Evolutionary conservation across 2,797 vertebrate genomes (phyloP).

Genomic region (Epinephelus awoara): DNA sequence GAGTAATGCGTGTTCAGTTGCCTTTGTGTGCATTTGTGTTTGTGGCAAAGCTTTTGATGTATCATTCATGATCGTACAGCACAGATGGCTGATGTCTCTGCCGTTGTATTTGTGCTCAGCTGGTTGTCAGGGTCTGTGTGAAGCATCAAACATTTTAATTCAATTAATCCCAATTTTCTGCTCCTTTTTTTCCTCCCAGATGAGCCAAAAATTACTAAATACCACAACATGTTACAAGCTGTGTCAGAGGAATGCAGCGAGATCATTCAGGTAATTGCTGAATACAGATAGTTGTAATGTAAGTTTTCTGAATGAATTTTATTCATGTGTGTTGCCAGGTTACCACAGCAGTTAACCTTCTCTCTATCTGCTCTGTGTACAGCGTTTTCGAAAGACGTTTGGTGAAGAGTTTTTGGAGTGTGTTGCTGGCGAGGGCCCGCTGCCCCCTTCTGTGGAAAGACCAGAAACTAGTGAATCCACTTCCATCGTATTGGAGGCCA

Average conservation of each 20-base stretch:
- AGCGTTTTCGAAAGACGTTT: slow-evolving; percentile 83
- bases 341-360: background rate
- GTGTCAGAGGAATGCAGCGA: slow-evolving; percentile 88
- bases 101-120: background rate
- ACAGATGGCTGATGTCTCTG: background rate
- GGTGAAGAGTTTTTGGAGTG: slow-evolving; percentile 76
- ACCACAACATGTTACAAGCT: slow-evolving; percentile 83
- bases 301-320: background rate
- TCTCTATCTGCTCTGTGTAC: slow-evolving; percentile 22
- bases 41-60: slow-evolving; percentile 33
- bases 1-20: slow-evolving; percentile 49
- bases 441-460: slow-evolving; percentile 58
- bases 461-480: slow-evolving; percentile 76
- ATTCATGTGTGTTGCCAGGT: background rate
- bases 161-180: background rate
- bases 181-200: slow-evolving; percentile 42
- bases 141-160: background rate
- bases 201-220: slow-evolving; percentile 78
- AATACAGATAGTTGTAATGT: background rate
- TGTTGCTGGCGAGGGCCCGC: slow-evolving; percentile 47
- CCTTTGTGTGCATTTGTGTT: slow-evolving; percentile 18
- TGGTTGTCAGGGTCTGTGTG: background rate
- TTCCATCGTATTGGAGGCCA: slow-evolving; percentile 72
- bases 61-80: slow-evolving; percentile 21
- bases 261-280: slow-evolving; percentile 85